Base-by-base conservation (phyloP, 2,113 vertebrate genomes). In the Romanogobio albipinnatus region DNA sequence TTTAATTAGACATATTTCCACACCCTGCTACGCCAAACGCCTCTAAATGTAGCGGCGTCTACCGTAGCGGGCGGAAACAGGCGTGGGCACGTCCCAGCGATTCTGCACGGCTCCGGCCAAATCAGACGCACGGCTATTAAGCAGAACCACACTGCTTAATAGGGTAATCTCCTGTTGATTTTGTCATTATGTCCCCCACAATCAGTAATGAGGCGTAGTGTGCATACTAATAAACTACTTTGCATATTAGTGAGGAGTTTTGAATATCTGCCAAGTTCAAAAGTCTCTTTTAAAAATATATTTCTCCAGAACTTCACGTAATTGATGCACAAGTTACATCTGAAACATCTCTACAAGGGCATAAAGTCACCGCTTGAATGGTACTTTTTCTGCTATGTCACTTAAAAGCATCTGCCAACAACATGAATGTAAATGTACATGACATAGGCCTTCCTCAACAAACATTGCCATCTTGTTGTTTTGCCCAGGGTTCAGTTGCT, bases 1-100 rank as follows among this genome's bases (percentile, higher is more conserved):
- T 94, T 94, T 94, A 95, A 94, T 95, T 93, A 95, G 91, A 90
- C 87, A 85, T 88, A 91, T 93, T 93, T 94, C 90, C 91, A 91
- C 93, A 91, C 90, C 93, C 89, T 91, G 90, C 75, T 88, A 84
- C 81, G 89, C 61, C 24, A 88, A 91, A 92, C 93, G 91, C 91
- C 92, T 91, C 91, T 90, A 90, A 87, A 91, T 91, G 90, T 86
- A 88, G 77, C 90, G 84, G 89, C 89, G 91, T 91, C 87, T 89
- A 89, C 76, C 86, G 83, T 89, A 87, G 89, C 88, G 76, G 84
- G 79, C 87, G 64, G 88, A 88, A 91, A 90, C 88, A 61, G 84
- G 89, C 53, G 86, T 86, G 86, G 73, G 84, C 84, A 61, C 89
- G 90, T 93, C 91, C 92, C 91, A 89, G 87, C 91, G 89, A 93